phyloP scores from a whole-genome alignment of 1,140 invertebrate species.

The Cydia splendana region DNA sequence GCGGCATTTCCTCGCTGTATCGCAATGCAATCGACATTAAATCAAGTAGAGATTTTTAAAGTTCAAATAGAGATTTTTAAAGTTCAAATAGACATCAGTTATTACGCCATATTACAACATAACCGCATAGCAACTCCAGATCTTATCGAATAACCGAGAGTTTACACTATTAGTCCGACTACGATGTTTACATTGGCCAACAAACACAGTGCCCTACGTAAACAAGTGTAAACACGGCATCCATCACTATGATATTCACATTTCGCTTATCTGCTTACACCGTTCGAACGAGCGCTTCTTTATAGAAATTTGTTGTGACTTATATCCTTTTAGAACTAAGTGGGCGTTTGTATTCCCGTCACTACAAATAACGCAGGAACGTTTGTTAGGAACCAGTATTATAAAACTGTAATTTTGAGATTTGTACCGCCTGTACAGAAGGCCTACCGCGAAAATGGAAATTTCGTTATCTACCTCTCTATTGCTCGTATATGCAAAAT shows the following conservation, averaged over 20 bases:
- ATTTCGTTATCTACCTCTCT: too few species aligned
- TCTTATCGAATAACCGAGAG: slow-evolving; percentile 6
- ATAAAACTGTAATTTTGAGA: too few species aligned
- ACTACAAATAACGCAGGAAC: neutral
- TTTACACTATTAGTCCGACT: slow-evolving; percentile 14
- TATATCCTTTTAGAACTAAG: neutral
- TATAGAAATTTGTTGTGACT: too few species aligned
- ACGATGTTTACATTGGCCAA: slow-evolving; percentile 24
- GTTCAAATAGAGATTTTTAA: neutral
- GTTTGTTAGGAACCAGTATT: neutral
- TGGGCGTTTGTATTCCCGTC: neutral
- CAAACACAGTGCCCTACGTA: slow-evolving; percentile 19
- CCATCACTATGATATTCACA: slow-evolving; percentile 23
- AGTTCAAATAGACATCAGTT: neutral
- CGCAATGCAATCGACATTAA: neutral
- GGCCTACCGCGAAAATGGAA: too few species aligned
- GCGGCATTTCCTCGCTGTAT: too few species aligned
- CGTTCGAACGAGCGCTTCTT: neutral
- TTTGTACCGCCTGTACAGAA: too few species aligned
- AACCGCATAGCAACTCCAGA: slow-evolving; percentile 8
- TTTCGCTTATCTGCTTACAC: neutral
- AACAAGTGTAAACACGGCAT: slow-evolving; percentile 5
- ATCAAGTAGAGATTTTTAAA: neutral
- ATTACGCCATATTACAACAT: neutral
- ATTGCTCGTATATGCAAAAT: too few species aligned